Evolutionary conservation across 1,140 invertebrate genomes (phyloP).

Genomic region (Lethrus apterus): DNA sequence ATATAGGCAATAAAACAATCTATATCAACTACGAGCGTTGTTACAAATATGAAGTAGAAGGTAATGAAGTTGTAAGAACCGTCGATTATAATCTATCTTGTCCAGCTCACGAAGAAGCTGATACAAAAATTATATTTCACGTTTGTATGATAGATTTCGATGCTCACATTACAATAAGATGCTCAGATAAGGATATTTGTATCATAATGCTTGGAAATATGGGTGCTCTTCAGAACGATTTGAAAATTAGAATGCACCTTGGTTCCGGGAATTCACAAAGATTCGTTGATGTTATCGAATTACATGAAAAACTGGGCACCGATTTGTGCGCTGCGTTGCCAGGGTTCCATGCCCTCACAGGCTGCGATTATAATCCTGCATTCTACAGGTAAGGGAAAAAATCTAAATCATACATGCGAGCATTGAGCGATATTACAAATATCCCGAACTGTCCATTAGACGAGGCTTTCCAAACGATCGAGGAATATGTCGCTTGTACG

Average conservation of each 20-base stretch:
- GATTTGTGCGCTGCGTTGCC: constrained; percentile 28
- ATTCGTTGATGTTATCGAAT: constrained; percentile 26
- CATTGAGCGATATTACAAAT: constrained; percentile 13
- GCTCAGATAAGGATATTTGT: constrained; percentile 35
- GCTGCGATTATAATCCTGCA: constrained; percentile 41
- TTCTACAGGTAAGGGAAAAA: constrained; percentile 32
- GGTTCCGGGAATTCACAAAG: constrained; percentile 27
- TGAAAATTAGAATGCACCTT: constrained; percentile 24
- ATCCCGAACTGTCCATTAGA: too few species aligned
- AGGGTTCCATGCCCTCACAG: constrained; percentile 39
- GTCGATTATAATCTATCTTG: constrained; percentile 24
- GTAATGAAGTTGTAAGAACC: constrained; percentile 12
- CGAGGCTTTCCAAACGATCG: not conserved
- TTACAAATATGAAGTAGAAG: constrained; percentile 16
- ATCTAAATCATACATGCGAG: constrained; percentile 19
- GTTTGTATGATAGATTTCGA: constrained; percentile 22
- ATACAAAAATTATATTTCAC: constrained; percentile 31
- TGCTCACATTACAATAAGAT: constrained; percentile 25
- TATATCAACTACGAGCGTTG: constrained; percentile 25
- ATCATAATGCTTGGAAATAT: constrained; percentile 36
- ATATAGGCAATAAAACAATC: constrained; percentile 27
- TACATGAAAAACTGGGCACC: constrained; percentile 30
- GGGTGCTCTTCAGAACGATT: constrained; percentile 25
- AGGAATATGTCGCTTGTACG: constrained; percentile 19
- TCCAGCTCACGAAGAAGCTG: constrained; percentile 33